Base-by-base conservation (phyloP, 2,113 vertebrate species). In the Cyrtonyx montezumae region DNA sequence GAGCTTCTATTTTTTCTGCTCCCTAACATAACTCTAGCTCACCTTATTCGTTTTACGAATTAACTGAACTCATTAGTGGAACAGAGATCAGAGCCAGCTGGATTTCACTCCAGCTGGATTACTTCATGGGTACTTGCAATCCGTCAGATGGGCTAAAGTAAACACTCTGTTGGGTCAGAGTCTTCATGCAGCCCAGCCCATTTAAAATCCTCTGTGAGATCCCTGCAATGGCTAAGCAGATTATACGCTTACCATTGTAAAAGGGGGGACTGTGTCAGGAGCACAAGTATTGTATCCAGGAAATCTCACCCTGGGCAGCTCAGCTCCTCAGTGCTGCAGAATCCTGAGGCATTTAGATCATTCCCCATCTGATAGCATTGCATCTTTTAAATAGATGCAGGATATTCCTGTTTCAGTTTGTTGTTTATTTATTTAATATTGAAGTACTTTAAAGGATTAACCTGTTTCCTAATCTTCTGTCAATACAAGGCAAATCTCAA, bases 191-290 rank as follows among this genome's bases (percentile, higher is more conserved):
- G 73, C n/a, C 23, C 73, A 83, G 9, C 36, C 59, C 37, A 59
- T 65, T 69, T 88, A 61, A 80, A 83, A 77, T 80, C 59, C 42
- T 71, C 43, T 13, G 45, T 71, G 84, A 92, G 84, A 74, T 88
- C 84, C 91, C 26, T 34, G 43, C 74, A 68, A 30, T 30, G 49
- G 46, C 68, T 56, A 48, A 88, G 68, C 8, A 79, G 87, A 71
- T 87, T 78, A 83, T n/a, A 67, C 20, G 26, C 32, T 87, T 78
- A 34, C 21, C 13, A 14, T 53, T 77, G 46, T 74, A 90, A 85
- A 1, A 5, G 0, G 0, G 30, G 46, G 68, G 58, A 84, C 67
- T 53, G 26, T 37, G 14, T 84, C 13, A 7, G 21, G 61, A 90
- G 46, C n/a, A 87, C 79, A 84, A 70, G 7, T 0, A 74, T 70